Base-by-base conservation (phyloP, 2,113 vertebrate species). In the Azemiops feae region DNA sequence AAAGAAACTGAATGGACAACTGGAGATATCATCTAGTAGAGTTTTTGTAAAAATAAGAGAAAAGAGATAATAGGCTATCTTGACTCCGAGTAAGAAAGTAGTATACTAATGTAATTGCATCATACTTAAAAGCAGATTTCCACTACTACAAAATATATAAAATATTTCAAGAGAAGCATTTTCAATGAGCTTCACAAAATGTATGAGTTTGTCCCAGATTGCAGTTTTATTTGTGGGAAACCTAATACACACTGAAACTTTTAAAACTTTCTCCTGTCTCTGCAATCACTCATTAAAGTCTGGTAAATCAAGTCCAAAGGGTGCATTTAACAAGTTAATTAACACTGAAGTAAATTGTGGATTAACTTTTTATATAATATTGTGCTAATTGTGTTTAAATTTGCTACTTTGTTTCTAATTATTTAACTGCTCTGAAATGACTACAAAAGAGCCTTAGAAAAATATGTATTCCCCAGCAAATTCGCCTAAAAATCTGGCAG, bases 381-480 rank as follows among this genome's bases (percentile, higher is more conserved):
- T 43, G 45, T 47, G 57, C 91, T 97, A 96, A 96, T 96, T 95
- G 58, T 91, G 90, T 96, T 96, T 97, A 97, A 95, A 93, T 87
- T 91, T 94, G 94, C 93, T 95, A 93, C 96, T 97, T 97, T 96
- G 95, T 97, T 97, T 96, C 95, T 97, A 97, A 97, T 98, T 97
- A 95, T 91, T 91, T 96, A 97, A 94, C 97, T 97, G 97, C 97
- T 97, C 95, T 97, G 95, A 93, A 96, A 93, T 97, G 95, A 98
- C 97, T 97, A 97, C 91, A 93, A 95, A 96, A 95, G 94, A 93
- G 25, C 95, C 97, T 97, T 97, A 94, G 97, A 97, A 96, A 97
- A 97, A 96, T 97, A 96, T 97, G 96, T 96, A 96, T 96, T 97
- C 95, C 96, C 64, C 92, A 97, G 95, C 95, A 97, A 97, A 97